Evolutionary conservation across 1,140 invertebrate genomes (phyloP).

Genomic region (Colletes gigas): DNA sequence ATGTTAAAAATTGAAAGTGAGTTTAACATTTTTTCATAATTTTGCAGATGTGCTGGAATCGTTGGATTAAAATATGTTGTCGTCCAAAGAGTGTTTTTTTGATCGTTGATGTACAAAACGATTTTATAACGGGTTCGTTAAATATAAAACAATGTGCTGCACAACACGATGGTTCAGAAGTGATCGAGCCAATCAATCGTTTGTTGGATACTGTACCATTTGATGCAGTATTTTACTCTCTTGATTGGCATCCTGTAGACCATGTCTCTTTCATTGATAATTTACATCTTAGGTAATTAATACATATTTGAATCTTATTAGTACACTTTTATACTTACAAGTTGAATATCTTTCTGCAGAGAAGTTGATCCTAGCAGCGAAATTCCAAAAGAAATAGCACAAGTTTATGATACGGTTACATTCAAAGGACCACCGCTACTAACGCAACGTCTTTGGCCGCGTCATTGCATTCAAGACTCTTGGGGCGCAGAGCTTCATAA

Average conservation of each 20-base stretch:
- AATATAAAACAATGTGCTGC: conserved; percentile 96
- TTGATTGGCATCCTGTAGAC: conserved; percentile 98
- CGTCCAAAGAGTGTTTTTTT: conserved; percentile 94
- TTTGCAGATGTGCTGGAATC: conserved; percentile 86
- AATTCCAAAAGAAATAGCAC: conserved; percentile 85
- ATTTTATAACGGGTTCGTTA: conserved; percentile 97
- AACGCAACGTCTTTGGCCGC: conserved; percentile 95
- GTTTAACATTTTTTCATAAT: not conserved
- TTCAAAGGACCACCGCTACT: conserved; percentile 92
- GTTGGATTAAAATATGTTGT: conserved; percentile 88
- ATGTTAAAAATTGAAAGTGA: not conserved
- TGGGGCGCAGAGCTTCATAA: conserved; percentile 97
- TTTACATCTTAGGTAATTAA: conserved; percentile 81
- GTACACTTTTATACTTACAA: not conserved
- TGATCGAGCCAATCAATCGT: conserved; percentile 95
- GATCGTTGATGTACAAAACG: conserved; percentile 98
- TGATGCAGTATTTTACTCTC: conserved; percentile 96
- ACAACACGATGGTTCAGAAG: conserved; percentile 93
- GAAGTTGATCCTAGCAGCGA: conserved; percentile 74
- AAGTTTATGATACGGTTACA: conserved; percentile 94
- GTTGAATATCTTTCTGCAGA: conserved; percentile 52
- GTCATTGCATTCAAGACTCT: conserved; percentile 96
- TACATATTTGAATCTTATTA: not conserved
- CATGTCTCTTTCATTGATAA: conserved; percentile 99
- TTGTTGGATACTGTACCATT: conserved; percentile 93